Evolutionary conservation across 2,797 vertebrate species (phyloP).

Genomic region (Semotilus atromaculatus): DNA sequence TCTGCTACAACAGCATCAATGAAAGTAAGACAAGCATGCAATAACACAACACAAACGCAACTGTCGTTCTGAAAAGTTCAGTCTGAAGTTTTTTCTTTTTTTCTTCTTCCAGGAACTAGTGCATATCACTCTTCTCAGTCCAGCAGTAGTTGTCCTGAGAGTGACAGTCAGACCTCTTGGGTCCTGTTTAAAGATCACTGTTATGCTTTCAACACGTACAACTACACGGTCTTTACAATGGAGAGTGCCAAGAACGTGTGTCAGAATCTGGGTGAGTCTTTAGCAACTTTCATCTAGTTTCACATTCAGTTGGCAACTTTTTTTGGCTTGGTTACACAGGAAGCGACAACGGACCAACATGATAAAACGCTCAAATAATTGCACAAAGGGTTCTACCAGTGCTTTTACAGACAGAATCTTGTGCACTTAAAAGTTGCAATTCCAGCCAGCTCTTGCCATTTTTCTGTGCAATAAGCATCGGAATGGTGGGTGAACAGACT

Average conservation of each 20-base stretch:
- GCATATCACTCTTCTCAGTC: conserved; percentile 39
- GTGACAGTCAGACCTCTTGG: conserved; percentile 76
- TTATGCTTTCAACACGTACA: conserved; percentile 87
- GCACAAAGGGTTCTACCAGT: not conserved
- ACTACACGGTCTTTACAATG: conserved; percentile 80
- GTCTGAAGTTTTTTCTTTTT: not conserved
- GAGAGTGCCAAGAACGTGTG: conserved; percentile 82
- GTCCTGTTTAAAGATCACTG: conserved; percentile 85
- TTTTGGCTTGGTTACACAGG: not conserved
- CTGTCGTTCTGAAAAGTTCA: not conserved
- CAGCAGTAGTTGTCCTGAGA: conserved; percentile 75
- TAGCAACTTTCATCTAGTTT: not conserved
- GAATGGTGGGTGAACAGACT: not conserved
- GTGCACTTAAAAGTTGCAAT: not conserved
- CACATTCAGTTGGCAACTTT: not conserved
- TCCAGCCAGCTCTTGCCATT: not conserved
- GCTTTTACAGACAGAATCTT: not conserved
- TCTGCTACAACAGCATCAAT: conserved; percentile 84
- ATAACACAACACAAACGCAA: not conserved
- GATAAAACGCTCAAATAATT: not conserved
- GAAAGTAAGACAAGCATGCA: conserved; percentile 68
- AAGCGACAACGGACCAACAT: not conserved
- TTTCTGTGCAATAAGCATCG: not conserved
- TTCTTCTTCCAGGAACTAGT: conserved; percentile 67
- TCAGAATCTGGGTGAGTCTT: conserved; percentile 77